Evolutionary conservation across 2,888 invertebrate genomes (phyloP).

Genomic region (Ommatoiulus sabulosus): DNA sequence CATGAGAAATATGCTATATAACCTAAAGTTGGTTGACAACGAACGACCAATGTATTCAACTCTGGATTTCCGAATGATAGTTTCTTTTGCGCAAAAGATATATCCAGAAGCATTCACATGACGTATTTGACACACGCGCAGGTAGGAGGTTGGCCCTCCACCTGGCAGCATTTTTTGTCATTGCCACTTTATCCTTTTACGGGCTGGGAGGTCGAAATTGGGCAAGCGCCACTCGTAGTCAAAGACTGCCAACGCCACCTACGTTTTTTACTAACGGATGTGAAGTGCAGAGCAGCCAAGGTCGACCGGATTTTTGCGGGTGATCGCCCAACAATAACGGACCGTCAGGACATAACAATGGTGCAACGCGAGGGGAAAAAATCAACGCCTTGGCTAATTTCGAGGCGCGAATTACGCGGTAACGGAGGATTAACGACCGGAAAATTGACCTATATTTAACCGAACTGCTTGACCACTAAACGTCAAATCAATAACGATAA

Average conservation of each 20-base stretch:
- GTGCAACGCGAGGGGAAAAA: not conserved
- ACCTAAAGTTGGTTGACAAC: no score
- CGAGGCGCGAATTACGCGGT: not conserved
- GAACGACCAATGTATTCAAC: no score
- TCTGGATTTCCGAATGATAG: no score
- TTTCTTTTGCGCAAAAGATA: no score
- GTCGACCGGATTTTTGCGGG: constrained; percentile 35
- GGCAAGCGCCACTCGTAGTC: not conserved
- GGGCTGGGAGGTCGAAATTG: constrained; percentile 5
- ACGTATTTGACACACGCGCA: not conserved
- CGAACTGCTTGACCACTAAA: not conserved
- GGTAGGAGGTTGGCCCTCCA: constrained; percentile 1
- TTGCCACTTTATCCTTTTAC: constrained; percentile 30
- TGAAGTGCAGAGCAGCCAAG: not conserved
- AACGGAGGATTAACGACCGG: not conserved
- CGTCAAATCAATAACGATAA: not conserved
- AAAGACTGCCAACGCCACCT: not conserved
- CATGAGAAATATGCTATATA: no score
- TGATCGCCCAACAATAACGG: constrained; percentile 40
- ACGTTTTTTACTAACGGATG: constrained; percentile 14
- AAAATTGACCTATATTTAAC: not conserved
- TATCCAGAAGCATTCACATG: no score
- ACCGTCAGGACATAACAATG: constrained; percentile 22
- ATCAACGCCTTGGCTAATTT: not conserved
- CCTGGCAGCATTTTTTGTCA: constrained; percentile 1